These are phyloP conservation scores for Tetrao urogallus DNA, from an alignment of 2,113 vertebrate species.

Conservation along the genomic window DNA sequence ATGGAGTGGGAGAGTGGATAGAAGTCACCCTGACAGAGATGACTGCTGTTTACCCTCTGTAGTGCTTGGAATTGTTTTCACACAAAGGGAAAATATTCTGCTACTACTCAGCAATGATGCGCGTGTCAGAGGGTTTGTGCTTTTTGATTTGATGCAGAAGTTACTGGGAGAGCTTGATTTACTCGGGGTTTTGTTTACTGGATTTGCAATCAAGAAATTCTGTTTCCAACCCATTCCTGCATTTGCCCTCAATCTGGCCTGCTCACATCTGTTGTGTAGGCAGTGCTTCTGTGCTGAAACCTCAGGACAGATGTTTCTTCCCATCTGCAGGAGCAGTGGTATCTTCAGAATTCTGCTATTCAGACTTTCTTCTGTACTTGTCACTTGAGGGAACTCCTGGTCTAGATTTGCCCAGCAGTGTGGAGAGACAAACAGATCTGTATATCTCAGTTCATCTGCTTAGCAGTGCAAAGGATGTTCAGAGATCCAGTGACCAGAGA, in stretches of 20 bases:
- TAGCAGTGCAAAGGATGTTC: background rate
- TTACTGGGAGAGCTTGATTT: background rate
- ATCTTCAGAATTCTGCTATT: background rate
- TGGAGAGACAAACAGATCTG: background rate
- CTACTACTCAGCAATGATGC: background rate
- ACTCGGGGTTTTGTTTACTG: background rate
- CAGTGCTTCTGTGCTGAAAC: background rate
- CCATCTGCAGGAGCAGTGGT: accelerated
- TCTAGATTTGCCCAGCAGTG: background rate
- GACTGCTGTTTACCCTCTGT: background rate
- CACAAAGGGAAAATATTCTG: background rate
- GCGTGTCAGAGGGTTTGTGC: background rate
- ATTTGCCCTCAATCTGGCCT: background rate
- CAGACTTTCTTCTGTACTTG: background rate
- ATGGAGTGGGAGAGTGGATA: background rate
- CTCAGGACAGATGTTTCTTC: background rate
- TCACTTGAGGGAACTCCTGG: background rate
- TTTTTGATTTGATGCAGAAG: background rate
- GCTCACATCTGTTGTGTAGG: background rate
- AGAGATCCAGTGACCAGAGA: background rate
- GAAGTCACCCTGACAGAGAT: background rate
- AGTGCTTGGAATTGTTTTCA: background rate
- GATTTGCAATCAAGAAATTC: background rate
- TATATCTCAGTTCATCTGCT: constrained; percentile 10
- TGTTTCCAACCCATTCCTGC: background rate